Conservation (phyloP, 2,113 vertebrate species). For the Bubo blakistoni region DNA sequence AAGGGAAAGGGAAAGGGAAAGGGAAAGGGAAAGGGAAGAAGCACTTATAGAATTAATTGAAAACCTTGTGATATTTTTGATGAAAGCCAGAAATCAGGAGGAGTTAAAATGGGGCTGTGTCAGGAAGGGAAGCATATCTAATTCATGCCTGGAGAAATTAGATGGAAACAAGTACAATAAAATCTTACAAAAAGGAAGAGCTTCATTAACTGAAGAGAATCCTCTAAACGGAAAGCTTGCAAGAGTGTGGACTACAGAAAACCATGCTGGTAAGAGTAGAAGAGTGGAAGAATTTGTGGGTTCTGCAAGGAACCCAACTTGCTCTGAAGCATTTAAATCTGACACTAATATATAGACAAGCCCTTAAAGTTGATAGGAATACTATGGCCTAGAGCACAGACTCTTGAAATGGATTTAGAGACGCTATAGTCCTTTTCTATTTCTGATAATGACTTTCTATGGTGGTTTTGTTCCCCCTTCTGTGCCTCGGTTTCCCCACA, state of each 20-base stretch:
- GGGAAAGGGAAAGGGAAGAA: background rate
- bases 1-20: no score
- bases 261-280: background rate
- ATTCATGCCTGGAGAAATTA: background rate
- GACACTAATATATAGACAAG: background rate
- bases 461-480: background rate
- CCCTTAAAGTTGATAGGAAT: background rate
- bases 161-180: background rate
- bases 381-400: background rate
- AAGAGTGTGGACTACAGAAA: background rate
- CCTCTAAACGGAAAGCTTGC: background rate
- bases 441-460: background rate
- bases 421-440: background rate
- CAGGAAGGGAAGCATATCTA: background rate
- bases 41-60: background rate
- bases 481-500: background rate
- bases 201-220: background rate
- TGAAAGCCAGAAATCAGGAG: background rate
- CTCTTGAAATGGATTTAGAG: background rate
- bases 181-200: background rate
- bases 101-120: background rate
- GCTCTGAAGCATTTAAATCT: background rate
- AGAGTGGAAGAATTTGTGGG: background rate
- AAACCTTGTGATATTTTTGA: background rate
- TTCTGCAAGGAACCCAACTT: background rate